A percentile compares a stretch with the other conserved stretches of the same genome.
These are phyloP conservation scores for Platyrinchus mystaceus DNA, from an alignment of 2,797 vertebrate species.

Conservation along the genomic window DNA sequence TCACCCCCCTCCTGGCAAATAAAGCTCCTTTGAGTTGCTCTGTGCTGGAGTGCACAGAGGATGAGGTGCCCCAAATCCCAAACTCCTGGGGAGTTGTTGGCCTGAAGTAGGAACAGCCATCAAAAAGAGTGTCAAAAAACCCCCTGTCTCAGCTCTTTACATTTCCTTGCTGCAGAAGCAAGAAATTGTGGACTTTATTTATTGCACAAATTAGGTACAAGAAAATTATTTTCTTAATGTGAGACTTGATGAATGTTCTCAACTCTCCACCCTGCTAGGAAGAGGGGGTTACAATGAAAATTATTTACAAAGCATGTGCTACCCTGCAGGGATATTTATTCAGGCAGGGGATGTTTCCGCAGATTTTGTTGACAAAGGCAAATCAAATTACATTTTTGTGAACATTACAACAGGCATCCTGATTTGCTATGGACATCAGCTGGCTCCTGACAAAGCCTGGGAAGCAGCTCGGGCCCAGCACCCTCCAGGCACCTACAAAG, in stretches of 20 bases:
- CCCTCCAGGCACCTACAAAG: not conserved
- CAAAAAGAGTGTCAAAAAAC: not conserved
- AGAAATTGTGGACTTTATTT: slow-evolving; percentile 65
- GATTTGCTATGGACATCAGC: slow-evolving; percentile 44
- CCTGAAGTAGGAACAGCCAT: not conserved
- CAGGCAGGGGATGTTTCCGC: slow-evolving; percentile 61
- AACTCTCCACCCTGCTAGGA: slow-evolving; percentile 57
- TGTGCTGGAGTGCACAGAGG: not conserved
- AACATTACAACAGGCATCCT: slow-evolving; percentile 37
- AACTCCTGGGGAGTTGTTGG: not conserved
- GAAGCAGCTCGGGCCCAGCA: slow-evolving; percentile 18
- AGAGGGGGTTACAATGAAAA: slow-evolving; percentile 65
- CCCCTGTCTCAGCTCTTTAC: not conserved
- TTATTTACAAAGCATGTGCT: slow-evolving; percentile 73
- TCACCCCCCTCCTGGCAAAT: not conserved
- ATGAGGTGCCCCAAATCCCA: not conserved
- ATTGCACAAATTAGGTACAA: slow-evolving; percentile 62
- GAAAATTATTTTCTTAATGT: slow-evolving; percentile 73
- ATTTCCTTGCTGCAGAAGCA: slow-evolving; percentile 10
- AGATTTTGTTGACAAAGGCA: slow-evolving; percentile 69
- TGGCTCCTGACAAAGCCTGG: slow-evolving; percentile 1
- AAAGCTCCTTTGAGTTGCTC: not conserved
- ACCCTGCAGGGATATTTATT: slow-evolving; percentile 68
- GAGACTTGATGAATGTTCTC: slow-evolving; percentile 59
- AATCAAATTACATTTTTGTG: slow-evolving; percentile 63